phyloP scores from a whole-genome alignment of 2,113 vertebrate genomes.

The Danionella cerebrum region DNA sequence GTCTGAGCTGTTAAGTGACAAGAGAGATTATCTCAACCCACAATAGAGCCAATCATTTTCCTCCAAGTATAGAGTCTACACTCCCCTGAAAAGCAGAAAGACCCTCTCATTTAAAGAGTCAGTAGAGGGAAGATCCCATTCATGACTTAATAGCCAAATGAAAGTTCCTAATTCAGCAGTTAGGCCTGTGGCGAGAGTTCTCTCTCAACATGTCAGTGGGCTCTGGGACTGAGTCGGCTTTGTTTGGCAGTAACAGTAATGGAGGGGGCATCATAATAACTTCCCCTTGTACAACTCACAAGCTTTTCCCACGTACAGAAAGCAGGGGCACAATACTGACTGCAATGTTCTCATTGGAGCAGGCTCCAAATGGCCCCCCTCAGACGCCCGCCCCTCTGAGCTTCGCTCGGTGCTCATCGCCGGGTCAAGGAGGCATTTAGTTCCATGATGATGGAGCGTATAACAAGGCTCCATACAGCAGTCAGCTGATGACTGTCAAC shows the following conservation, averaged over 20 bases:
- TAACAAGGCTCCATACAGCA: constrained; percentile 41
- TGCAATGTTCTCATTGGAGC: constrained; percentile 2
- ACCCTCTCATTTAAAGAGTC: constrained; percentile 28
- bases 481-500: constrained; percentile 48
- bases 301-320: constrained; percentile 38
- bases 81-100: constrained; percentile 43
- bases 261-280: constrained; percentile 29
- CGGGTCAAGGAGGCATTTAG: constrained; percentile 29
- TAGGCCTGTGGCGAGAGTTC: constrained; percentile 22
- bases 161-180: constrained; percentile 44
- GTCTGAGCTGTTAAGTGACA: constrained; percentile 40
- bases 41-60: constrained; percentile 43
- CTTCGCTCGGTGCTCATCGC: constrained; percentile 13
- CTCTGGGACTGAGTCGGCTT: constrained; percentile 34
- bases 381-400: constrained; percentile 7
- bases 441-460: constrained; percentile 36
- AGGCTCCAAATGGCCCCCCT: background rate
- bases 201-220: constrained; percentile 24
- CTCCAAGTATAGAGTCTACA: constrained; percentile 35
- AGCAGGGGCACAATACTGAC: constrained; percentile 25
- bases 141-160: constrained; percentile 46
- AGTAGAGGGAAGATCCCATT: constrained; percentile 32
- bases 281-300: constrained; percentile 19
- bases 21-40: constrained; percentile 39
- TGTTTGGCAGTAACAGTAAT: constrained; percentile 30